phyloP scores from a whole-genome alignment of 2,888 invertebrate genomes.

The Nemotelus nigrinus region DNA sequence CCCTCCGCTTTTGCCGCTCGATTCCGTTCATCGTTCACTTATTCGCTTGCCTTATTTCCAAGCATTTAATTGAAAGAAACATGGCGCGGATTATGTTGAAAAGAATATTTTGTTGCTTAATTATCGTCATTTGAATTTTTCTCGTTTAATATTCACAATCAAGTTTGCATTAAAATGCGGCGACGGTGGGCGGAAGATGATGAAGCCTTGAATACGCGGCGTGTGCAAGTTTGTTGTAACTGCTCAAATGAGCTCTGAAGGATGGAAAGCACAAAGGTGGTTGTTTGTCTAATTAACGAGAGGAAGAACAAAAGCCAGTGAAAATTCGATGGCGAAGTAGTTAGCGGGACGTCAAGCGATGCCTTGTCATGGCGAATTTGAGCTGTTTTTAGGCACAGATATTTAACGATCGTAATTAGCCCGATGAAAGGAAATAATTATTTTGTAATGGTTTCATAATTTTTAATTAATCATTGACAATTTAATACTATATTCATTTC shows the following conservation, averaged over 20 bases:
- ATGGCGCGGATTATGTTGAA: slow-evolving; percentile 42
- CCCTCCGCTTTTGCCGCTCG: neutral
- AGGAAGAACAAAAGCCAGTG: slow-evolving; percentile 27
- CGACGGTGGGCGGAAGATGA: slow-evolving; percentile 13
- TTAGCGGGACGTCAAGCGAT: neutral
- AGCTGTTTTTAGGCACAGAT: slow-evolving; percentile 38
- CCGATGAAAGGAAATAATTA: slow-evolving; percentile 53
- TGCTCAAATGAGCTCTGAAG: slow-evolving; percentile 10
- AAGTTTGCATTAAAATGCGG: slow-evolving; percentile 20
- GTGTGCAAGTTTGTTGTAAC: neutral
- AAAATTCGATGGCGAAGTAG: slow-evolving; percentile 1
- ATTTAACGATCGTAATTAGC: slow-evolving; percentile 52
- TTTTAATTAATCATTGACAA: slow-evolving; percentile 52
- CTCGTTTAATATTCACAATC: slow-evolving; percentile 34
- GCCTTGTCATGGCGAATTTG: slow-evolving; percentile 30
- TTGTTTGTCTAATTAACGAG: slow-evolving; percentile 44
- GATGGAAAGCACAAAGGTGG: slow-evolving; percentile 9
- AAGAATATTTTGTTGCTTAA: slow-evolving; percentile 46
- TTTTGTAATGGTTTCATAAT: slow-evolving; percentile 53
- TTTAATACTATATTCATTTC: slow-evolving; percentile 48
- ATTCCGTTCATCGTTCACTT: too few species aligned
- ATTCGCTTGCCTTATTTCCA: neutral
- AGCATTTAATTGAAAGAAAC: slow-evolving; percentile 30
- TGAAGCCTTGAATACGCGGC: too few species aligned
- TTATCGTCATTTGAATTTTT: slow-evolving; percentile 40